These are phyloP conservation scores for Eumerus sabulonum DNA, from an alignment of 2,888 invertebrate species.

Conservation along the genomic window DNA sequence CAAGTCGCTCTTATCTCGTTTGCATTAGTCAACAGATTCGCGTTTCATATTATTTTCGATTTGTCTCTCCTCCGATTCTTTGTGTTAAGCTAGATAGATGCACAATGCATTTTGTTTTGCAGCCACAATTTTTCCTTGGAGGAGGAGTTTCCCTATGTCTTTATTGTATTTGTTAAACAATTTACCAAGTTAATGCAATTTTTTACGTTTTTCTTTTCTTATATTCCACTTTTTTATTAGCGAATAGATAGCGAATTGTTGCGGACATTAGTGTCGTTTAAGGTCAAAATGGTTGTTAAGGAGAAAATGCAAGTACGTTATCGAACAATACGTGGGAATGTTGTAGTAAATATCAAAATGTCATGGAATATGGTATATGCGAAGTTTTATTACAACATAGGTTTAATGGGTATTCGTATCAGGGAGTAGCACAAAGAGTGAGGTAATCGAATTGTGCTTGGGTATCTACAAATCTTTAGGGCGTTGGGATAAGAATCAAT, in stretches of 20 bases:
- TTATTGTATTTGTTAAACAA: conserved; percentile 37
- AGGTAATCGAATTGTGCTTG: too few relatives aligned
- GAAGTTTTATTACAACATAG: too few relatives aligned
- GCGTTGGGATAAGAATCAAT: too few relatives aligned
- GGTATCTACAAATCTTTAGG: too few relatives aligned
- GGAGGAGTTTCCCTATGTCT: not conserved
- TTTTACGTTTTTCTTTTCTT: conserved; percentile 42
- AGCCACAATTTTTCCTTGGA: not conserved
- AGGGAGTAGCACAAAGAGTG: too few relatives aligned
- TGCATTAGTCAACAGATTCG: too few relatives aligned
- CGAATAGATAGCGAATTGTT: conserved; percentile 38
- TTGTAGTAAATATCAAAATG: not conserved
- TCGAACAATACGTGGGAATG: not conserved
- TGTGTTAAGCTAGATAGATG: too few relatives aligned
- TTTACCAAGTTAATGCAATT: conserved; percentile 38
- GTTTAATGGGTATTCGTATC: too few relatives aligned
- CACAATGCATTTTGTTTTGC: not conserved
- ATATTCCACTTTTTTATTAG: too few relatives aligned
- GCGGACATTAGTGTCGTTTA: conserved; percentile 31
- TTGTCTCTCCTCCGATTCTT: too few relatives aligned
- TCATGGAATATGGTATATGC: not conserved
- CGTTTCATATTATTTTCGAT: too few relatives aligned
- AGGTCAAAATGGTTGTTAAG: conserved; percentile 28
- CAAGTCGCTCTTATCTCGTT: too few relatives aligned
- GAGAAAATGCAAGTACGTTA: conserved; percentile 5